These are phyloP conservation scores for Acrocephalus arundinaceus DNA, from an alignment of 2,113 vertebrate genomes.

Conservation along the genomic window DNA sequence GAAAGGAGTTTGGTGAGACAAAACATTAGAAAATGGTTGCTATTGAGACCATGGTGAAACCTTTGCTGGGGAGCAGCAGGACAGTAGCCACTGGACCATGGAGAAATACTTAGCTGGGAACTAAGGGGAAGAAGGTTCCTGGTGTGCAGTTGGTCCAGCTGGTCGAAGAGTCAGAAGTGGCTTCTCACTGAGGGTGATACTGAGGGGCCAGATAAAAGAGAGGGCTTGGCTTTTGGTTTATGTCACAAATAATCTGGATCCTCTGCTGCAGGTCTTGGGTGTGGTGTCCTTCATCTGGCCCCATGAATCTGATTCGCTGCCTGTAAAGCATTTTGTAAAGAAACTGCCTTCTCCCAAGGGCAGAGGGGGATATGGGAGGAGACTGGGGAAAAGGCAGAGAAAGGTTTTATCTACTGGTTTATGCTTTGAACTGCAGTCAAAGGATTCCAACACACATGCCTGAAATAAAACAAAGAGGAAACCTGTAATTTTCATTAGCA, in stretches of 20 bases:
- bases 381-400: background rate
- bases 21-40: background rate
- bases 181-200: background rate
- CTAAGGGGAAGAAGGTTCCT: background rate
- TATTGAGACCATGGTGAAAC: background rate
- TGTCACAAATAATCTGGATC: background rate
- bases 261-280: background rate
- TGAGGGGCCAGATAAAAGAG: rapidly evolving
- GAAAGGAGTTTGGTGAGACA: background rate
- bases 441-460: background rate
- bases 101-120: background rate
- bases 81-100: background rate
- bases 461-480: background rate
- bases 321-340: background rate
- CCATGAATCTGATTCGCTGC: background rate
- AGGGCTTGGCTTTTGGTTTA: background rate
- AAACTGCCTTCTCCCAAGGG: background rate
- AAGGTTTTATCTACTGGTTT: background rate
- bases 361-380: background rate
- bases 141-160: background rate
- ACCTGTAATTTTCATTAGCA: background rate
- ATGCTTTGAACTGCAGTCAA: background rate
- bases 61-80: background rate
- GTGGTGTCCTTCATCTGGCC: background rate
- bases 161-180: background rate